Evolutionary conservation across 2,888 invertebrate genomes (phyloP), one percentile per base, ranked within the genome.

Genomic region (Suillia variegata): DNA sequence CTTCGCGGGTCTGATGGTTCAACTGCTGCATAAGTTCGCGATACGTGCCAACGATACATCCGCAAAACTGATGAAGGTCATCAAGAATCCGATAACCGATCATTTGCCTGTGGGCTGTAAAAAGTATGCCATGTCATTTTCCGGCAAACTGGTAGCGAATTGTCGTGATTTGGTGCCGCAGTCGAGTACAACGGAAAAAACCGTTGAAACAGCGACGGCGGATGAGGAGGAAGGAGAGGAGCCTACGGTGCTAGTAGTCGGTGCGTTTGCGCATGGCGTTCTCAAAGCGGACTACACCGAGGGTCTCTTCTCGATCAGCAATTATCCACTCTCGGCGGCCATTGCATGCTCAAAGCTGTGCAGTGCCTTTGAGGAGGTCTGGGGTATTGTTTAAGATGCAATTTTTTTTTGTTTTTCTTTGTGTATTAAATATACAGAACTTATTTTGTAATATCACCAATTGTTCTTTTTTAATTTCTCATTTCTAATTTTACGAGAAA

Each of bases 251-350:
- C 84, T 99, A 67, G 90, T 98, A 2, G 85, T 99, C 59, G 99
- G 99, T 42, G 96, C 98, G 2, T 97, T 99, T 91, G 98, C 99
- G 0, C 95, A 97, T 83, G 99, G 99, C 57, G 92, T 91, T 82
- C 89, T 98, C 62, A 87, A 88, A 70, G 84, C 85, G 1, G 96
- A 98, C 81, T 99, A 98, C 82, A 87, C 90, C 1, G 98, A 99
- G 84, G 93, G 92, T 65, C 88, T 89, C 0, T 85, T 94, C 75
- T 95, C 98, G 2, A 92, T 99, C 58, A 97, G 97, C 80, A 94
- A 93, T 79, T 98, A 96, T 83, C 99, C 98, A 2, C 84, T 99
- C 38, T 98, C 98, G 34, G 99, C 94, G 20, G 99, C 99, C 10
- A 85, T 98, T 59, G 92, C 98, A 1, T 99, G 98, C 83, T 90